Evolutionary conservation across 2,113 vertebrate genomes (phyloP), one percentile per base, ranked within the genome.

Genomic region (Lontra canadensis): DNA sequence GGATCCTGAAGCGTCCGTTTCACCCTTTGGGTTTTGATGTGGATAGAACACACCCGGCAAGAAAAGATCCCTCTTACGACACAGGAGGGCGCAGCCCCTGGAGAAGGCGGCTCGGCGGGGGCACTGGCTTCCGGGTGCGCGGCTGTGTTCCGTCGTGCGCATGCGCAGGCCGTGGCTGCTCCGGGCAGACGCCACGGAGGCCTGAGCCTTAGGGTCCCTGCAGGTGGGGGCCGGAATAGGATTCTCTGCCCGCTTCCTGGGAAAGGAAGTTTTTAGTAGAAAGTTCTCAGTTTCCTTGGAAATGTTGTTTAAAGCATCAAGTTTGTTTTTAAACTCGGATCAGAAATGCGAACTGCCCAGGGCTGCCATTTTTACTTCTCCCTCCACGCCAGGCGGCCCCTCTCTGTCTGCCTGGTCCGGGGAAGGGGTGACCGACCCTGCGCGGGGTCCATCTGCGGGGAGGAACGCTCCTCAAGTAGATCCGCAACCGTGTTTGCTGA

Each of bases 81-180:
- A 9, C 0, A 0, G 6, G 79, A 11, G 14, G 2, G 17, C 34
- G 5, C 15, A 0, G 12, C 0, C 2, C 25, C 1, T 6, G n/a
- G 42, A 36, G 69, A 14, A 17, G 20, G 25, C 61, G 44, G 59
- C 67, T n/a, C 49, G 4, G 69, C 7, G 26, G 23, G 3, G 23
- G 17, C 8, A n/a, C 3, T 29, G 34, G 20, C 47, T 11, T 15
- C 10, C 3, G 61, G 52, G 57, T 39, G n/a, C 11, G 2, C 25
- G 36, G n/a, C 44, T 93, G 1, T 6, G 63, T 10, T 78, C 2
- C 36, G 21, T 47, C n/a, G 36, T 23, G 15, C 14, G 69, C 44
- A 55, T 18, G 21, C 14, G 69, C 44, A 86, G 15, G 12, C 8
- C 83, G 3, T 34, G n/a, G 59, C 7, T 49, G 65, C 47, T 61